Evolutionary conservation across 2,888 invertebrate genomes (phyloP), one percentile per base, ranked within the genome.

Genomic region (Dyspetes luteomarginatus): DNA sequence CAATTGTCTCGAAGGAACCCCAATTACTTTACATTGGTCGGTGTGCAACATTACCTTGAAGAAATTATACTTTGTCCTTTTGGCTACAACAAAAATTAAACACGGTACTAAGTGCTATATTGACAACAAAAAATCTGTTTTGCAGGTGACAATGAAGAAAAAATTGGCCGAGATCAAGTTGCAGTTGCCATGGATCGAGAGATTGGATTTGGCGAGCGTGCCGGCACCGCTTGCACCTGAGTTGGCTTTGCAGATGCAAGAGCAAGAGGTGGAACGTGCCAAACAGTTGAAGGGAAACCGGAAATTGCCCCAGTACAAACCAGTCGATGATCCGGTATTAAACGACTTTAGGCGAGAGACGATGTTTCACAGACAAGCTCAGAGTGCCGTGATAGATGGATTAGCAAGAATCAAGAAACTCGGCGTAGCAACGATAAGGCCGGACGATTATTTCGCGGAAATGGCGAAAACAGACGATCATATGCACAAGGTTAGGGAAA

Each of bases 381-480:
- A 99, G 90, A 95, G 96, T 22, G 96, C 98, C 0, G 97, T 97
- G 0, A 86, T 97, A 26, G 95, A 97, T 83, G 97, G 96, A 0
- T 94, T 99, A 22, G 95, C 95, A 56, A 94, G 94, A 84, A 93
- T 99, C 5, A 96, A 97, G 80, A 94, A 95, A 45, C 91, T 97
- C 3, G 95, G 95, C 19, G 93, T 98, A 58, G 93, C 95, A 0
- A 98, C 98, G 0, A 96, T 95, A 88, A 94, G 96, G 64, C 99
- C 99, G 0, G 97, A 97, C 73, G 99, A 99, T 92, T 99, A 98
- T 92, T 99, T 98, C 93, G 99, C 99, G 0, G 98, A 99, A 93
- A 99, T 99, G 99, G 98, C 98, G 0, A 99, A 99, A 92, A 94
- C 97, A 12, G 99, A 99, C 92, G 95, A 95, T 36, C 99, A 99